phyloP scores from a whole-genome alignment of 2,113 vertebrate genomes.

The Pristiophorus japonicus region DNA sequence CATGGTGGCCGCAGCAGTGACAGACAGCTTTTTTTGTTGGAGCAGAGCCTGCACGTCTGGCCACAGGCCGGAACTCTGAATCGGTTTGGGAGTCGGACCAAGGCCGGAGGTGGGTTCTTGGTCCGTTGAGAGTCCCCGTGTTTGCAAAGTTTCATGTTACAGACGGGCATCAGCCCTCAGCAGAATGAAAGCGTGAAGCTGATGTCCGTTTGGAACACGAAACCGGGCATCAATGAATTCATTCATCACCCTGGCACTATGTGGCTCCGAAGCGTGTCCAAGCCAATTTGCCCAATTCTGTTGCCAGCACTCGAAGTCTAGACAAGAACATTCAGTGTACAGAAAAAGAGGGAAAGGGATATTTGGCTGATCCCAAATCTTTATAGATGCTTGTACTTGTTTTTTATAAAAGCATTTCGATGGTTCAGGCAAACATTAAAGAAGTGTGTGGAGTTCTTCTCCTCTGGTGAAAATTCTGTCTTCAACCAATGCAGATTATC shows the following conservation, averaged over 20 bases:
- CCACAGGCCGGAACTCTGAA: not conserved
- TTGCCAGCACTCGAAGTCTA: not conserved
- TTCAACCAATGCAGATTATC: not conserved
- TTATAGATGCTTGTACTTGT: not conserved
- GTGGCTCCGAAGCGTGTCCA: not conserved
- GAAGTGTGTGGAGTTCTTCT: not conserved
- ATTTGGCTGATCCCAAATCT: not conserved
- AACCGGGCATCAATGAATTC: slow-evolving; percentile 3
- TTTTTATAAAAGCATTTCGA: not conserved
- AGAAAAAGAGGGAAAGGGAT: not conserved
- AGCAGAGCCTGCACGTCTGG: not conserved
- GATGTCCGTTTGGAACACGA: not conserved
- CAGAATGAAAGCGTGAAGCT: not conserved
- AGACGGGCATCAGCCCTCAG: not conserved
- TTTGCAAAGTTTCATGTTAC: not conserved
- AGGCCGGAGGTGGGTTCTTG: not conserved
- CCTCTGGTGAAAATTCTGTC: not conserved
- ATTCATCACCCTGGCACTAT: slow-evolving; percentile 26
- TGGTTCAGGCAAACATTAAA: not conserved
- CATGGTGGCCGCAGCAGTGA: not conserved
- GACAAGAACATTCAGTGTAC: not conserved
- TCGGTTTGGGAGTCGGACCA: not conserved
- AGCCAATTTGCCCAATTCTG: not conserved
- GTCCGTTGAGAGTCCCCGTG: not conserved
- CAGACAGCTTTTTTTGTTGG: not conserved